Base-by-base conservation (phyloP, 2,797 vertebrate genomes). In the Pristis pectinata region DNA sequence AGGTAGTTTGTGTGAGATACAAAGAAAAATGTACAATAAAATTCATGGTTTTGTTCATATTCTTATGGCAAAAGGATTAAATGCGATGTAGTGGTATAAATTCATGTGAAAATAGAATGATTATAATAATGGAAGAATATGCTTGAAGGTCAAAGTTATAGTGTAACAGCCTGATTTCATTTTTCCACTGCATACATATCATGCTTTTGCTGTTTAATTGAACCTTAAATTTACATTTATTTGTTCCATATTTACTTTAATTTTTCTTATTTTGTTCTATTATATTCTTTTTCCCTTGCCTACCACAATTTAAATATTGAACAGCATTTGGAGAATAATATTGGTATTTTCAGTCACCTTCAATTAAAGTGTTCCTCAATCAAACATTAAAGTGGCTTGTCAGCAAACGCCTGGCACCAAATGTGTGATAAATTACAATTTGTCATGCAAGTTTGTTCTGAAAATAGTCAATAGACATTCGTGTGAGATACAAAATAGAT, bases 181-280 rank as follows among this genome's bases (percentile, higher is more conserved):
- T 49, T 22, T 82, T 82, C 53, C 53, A 83, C 53, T 44, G 53
- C 56, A 91, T 9, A 64, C 1, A 24, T 10, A 59, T 64, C 41
- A 27, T 27, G 27, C 34, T 67, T 37, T 67, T 92, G 59, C 8
- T 37, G 34, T 64, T 34, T 67, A 41, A 92, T n/a, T 5, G 15
- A n/a, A 37, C 56, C n/a, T 91, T 67, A 91, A 67, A 64, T 61
- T 22, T 67, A 24, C n/a, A 37, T 59, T 87, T 82, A 56, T 27
- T 37, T 61, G 6, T 92, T 92, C 59, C 87, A 92, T 30, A 61
- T 89, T 89, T 64, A 61, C 6, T 89, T 89, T n/a, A 89, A 64
- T 61, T 61, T 56, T 61, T 64, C 56, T 9, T 64, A 89, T 89
- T 89, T 64, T 61, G 34, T 61, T 89, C 59, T 4, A 19, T 61